Percentiles rank a stretch among this genome's conserved stretches.
Conservation (phyloP, 1,140 invertebrate species). For the Bactericera cockerelli region DNA sequence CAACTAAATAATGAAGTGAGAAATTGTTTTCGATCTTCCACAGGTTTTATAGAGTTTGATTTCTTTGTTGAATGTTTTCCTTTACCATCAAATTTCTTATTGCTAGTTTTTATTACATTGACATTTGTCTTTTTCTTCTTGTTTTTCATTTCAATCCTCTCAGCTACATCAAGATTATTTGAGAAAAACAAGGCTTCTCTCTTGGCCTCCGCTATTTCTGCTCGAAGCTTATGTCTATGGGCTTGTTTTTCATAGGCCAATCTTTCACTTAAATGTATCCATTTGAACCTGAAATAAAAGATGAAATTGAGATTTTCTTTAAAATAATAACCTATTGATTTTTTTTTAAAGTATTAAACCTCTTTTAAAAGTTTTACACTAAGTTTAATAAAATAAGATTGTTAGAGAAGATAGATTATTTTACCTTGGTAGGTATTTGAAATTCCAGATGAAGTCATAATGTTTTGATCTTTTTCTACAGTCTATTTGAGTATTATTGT, state of each 20-base stretch:
- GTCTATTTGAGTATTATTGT: slow-evolving; percentile 83
- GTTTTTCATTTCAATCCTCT: slow-evolving; percentile 18
- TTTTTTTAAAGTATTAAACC: too few species aligned
- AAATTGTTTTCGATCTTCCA: slow-evolving; percentile 13
- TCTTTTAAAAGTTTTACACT: too few species aligned
- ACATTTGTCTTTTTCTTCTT: not conserved
- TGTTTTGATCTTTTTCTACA: slow-evolving; percentile 70
- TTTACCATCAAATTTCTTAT: not conserved
- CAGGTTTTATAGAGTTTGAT: not conserved
- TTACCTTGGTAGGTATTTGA: slow-evolving; percentile 79
- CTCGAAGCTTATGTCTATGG: slow-evolving; percentile 63
- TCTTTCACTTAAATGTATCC: slow-evolving; percentile 84
- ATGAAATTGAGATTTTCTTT: not conserved
- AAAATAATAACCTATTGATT: too few species aligned
- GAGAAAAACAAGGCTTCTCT: slow-evolving; percentile 45
- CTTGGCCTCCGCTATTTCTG: slow-evolving; percentile 82
- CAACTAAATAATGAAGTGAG: slow-evolving; percentile 8
- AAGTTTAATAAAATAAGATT: too few species aligned
- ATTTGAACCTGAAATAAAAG: slow-evolving; percentile 60
- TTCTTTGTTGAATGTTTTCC: slow-evolving; percentile 13
- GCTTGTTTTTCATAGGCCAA: slow-evolving; percentile 82
- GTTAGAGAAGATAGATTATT: too few species aligned
- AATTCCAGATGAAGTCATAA: slow-evolving; percentile 84
- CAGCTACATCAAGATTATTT: slow-evolving; percentile 21
- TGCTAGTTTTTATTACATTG: not conserved